Base-by-base conservation (phyloP, 2,888 invertebrate species). In the Oeneis ivallda region DNA sequence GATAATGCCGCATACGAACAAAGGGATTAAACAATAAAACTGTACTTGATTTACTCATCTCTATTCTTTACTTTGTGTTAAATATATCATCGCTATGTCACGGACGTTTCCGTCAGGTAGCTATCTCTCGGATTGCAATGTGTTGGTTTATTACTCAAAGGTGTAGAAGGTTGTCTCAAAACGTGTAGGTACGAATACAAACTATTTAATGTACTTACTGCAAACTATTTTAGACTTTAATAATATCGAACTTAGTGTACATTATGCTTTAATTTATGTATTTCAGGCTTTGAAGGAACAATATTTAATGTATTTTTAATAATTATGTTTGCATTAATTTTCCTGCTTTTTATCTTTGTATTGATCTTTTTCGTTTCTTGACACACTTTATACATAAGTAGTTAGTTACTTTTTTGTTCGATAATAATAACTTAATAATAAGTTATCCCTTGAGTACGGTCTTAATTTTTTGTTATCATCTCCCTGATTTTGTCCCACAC, bases 71-170 rank as follows among this genome's bases (percentile, higher is more conserved):
- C 45, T 58, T 47, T 7, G 2, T 58, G 34, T 15, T 58, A 32
- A 45, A 45, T 58, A 58, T 58, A n/a, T 58, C 58, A 58, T 45
- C 32, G 57, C 43, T 32, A 34, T 58, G 58, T 58, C 58, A 58
- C 34, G 58, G 58, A 15, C 58, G 15, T 58, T 58, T 58, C 58
- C 58, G 43, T 11, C 10, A 56, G 11, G 8, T 5, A 15, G 39
- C 56, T 41, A 56, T 56, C 56, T 56, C 56, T 41, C 17, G 26
- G 5, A 5, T 26, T n/a, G n/a, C n/a, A n/a, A n/a, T n/a, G n/a
- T n/a, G n/a, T n/a, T n/a, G n/a, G n/a, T n/a, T n/a, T n/a, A n/a
- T n/a, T n/a, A n/a, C 26, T 26, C 26, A 5, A 26, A 26, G 26
- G 2, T 56, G 41, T 41, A 19, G 9, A 19, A 56, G 39, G 17